A percentile compares a stretch with the other conserved stretches of the same genome.
Conservation (phyloP, 2,888 invertebrate species). For the Cynaeus angustus region DNA sequence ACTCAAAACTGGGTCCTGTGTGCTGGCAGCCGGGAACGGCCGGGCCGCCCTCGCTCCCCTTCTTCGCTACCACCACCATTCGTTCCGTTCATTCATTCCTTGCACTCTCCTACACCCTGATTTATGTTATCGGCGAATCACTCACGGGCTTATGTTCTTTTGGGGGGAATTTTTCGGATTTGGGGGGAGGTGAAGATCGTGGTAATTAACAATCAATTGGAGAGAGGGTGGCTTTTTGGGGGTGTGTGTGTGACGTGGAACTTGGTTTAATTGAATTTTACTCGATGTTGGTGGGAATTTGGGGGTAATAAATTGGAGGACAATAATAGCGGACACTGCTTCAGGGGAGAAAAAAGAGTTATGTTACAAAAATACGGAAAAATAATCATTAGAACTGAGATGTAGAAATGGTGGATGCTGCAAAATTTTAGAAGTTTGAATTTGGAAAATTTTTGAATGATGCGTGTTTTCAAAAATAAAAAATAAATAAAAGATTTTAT, state of each 20-base stretch:
- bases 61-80: constrained; percentile 27
- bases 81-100: constrained; percentile 46
- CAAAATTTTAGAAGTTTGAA: too few relatives aligned
- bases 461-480: too few relatives aligned
- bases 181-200: not conserved
- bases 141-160: constrained; percentile 43
- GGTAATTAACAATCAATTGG: too few relatives aligned
- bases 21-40: constrained; percentile 51
- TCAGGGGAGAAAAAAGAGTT: too few relatives aligned
- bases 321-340: too few relatives aligned
- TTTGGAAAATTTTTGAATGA: too few relatives aligned
- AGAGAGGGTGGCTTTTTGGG: too few relatives aligned
- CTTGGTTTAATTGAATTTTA: constrained; percentile 6
- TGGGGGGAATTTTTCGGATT: not conserved
- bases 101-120: constrained; percentile 48
- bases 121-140: constrained; percentile 54
- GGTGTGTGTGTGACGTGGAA: constrained; percentile 3
- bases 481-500: too few relatives aligned
- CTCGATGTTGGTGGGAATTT: not conserved
- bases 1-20: constrained; percentile 66
- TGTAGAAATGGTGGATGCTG: too few relatives aligned
- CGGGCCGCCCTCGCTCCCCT: constrained; percentile 41
- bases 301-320: not conserved
- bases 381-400: too few relatives aligned
- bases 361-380: too few relatives aligned